These are phyloP conservation scores for Polydesmus complanatus DNA, from an alignment of 2,888 invertebrate genomes.

Conservation along the genomic window DNA sequence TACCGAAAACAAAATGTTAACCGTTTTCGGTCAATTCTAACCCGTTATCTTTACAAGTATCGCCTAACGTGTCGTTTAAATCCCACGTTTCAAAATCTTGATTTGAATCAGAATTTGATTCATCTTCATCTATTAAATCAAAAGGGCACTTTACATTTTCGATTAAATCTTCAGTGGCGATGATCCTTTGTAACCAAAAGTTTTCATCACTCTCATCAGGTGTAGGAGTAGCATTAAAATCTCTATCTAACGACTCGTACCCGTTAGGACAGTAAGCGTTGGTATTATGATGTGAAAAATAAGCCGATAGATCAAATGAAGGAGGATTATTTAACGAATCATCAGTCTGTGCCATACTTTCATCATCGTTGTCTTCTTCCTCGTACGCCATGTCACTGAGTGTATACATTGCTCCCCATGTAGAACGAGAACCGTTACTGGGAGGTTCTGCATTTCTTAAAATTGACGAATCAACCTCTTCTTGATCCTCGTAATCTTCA, in stretches of 20 bases:
- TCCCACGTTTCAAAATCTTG: too few relatives aligned
- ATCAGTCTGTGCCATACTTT: background rate
- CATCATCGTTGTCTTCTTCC: background rate
- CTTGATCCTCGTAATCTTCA: background rate
- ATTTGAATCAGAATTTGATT: too few relatives aligned
- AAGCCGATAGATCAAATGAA: background rate
- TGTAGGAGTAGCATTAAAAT: background rate
- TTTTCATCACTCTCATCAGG: background rate
- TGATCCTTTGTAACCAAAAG: background rate
- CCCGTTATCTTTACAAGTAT: too few relatives aligned
- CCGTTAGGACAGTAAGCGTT: background rate
- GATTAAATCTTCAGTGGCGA: background rate
- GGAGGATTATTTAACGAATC: background rate
- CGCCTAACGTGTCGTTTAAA: too few relatives aligned
- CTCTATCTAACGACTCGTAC: background rate
- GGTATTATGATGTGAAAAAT: background rate
- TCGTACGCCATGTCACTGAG: background rate
- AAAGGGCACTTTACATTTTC: background rate
- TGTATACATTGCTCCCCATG: background rate
- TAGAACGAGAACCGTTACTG: too few relatives aligned
- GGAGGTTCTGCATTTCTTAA: background rate
- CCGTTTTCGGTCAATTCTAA: too few relatives aligned
- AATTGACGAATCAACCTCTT: background rate
- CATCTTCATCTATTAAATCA: background rate
- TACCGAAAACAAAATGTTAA: too few relatives aligned